Conservation (phyloP, 2,888 invertebrate species). For the Agrotis exclamationis region DNA sequence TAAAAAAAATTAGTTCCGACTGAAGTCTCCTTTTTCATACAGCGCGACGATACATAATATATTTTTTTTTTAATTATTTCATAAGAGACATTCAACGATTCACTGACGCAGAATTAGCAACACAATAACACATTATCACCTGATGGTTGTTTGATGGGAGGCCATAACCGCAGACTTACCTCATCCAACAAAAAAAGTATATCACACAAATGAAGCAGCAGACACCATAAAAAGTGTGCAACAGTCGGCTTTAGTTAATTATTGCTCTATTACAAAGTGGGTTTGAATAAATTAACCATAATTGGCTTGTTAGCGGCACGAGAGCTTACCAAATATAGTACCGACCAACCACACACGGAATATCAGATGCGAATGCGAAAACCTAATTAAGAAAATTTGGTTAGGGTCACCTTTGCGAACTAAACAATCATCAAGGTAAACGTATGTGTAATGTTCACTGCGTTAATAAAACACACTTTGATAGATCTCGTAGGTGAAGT, state of each 20-base stretch:
- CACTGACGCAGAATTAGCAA: neutral
- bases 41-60: too few relatives aligned
- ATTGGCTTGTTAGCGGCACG: slow-evolving; percentile 67
- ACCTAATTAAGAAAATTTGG: slow-evolving; percentile 29
- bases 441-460: too few relatives aligned
- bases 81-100: neutral
- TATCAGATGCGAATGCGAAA: slow-evolving; percentile 18
- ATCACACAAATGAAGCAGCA: slow-evolving; percentile 34
- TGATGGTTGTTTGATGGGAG: slow-evolving; percentile 1
- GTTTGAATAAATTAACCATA: slow-evolving; percentile 68
- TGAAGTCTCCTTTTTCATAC: too few relatives aligned
- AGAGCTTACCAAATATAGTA: slow-evolving; percentile 52
- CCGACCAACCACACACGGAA: slow-evolving; percentile 26
- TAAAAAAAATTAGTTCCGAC: too few relatives aligned
- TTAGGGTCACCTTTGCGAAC: neutral
- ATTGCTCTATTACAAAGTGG: slow-evolving; percentile 61
- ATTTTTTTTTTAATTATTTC: too few relatives aligned
- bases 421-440: slow-evolving; percentile 10
- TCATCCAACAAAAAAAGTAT: slow-evolving; percentile 26
- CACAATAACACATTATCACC: neutral
- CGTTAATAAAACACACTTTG: too few relatives aligned
- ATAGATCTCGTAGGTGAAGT: too few relatives aligned
- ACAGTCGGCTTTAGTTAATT: slow-evolving; percentile 45
- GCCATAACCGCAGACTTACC: neutral
- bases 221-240: slow-evolving; percentile 43